These are phyloP conservation scores for Orthonychiurus folsomi DNA, from an alignment of 2,888 invertebrate species.

Conservation along the genomic window DNA sequence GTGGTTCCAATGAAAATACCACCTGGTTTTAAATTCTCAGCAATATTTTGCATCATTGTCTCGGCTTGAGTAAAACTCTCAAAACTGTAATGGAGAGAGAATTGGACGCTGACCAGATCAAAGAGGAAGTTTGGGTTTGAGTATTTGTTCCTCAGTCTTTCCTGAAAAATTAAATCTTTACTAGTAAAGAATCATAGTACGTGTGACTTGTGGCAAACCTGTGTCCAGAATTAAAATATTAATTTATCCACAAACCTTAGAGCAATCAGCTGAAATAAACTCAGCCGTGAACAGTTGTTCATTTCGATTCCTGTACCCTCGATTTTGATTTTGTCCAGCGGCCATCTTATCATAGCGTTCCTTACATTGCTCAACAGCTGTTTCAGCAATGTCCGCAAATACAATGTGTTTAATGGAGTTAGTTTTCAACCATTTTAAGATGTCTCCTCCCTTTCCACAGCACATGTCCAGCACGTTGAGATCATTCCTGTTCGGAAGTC, in stretches of 20 bases:
- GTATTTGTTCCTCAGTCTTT: conserved; percentile 63
- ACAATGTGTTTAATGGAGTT: conserved; percentile 69
- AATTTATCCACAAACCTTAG: no score
- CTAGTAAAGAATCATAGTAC: conserved; percentile 7
- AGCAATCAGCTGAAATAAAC: conserved; percentile 85
- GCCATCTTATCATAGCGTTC: conserved; percentile 55
- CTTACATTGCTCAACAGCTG: conserved; percentile 84
- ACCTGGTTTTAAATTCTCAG: conserved; percentile 77
- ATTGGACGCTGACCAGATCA: conserved; percentile 92
- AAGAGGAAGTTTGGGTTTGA: conserved; percentile 67
- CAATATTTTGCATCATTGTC: conserved; percentile 83
- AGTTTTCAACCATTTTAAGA: conserved; percentile 84
- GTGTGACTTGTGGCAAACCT: neutral
- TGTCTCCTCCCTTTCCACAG: conserved; percentile 97
- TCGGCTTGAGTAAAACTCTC: conserved; percentile 80
- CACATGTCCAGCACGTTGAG: conserved; percentile 82
- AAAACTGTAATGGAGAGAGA: conserved; percentile 95
- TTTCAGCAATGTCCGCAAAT: conserved; percentile 86
- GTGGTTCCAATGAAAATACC: conserved; percentile 96
- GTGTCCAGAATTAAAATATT: neutral
- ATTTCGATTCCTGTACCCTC: conserved; percentile 22
- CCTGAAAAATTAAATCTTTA: conserved; percentile 41
- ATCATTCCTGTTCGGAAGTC: conserved; percentile 11
- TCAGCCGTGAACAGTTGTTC: conserved; percentile 64
- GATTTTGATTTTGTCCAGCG: conserved; percentile 36